Base-by-base conservation (phyloP, 37 sponge, comb jelly and placozoan genomes). In the Oopsacas minuta region DNA sequence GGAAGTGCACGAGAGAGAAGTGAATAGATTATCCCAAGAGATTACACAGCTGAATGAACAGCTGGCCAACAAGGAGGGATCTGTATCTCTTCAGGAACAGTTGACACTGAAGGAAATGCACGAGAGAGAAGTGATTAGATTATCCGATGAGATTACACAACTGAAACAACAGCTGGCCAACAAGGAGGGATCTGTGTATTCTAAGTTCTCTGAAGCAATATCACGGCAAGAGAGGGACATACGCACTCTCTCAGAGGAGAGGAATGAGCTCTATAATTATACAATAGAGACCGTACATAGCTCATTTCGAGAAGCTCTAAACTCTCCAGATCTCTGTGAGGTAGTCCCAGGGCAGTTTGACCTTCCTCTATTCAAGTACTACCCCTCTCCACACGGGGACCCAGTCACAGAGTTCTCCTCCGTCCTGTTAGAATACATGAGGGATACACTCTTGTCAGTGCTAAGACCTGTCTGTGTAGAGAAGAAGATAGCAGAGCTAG, bases 101-200 rank as follows among this genome's bases (percentile, higher is more conserved):
- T 34, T 10, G 75, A 10, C 30, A 34, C 75, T 61, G 75, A 61
- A 12, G 22, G 75, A 61, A 3, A 10, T 61, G 75, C 75, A 61
- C 75, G 75, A 61, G 75, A 10, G 75, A 10, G 75, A 61, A n/a
- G 30, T 25, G 17, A n/a, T 32, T 5, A 10, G 75, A n/a, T 34
- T 61, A 3, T 61, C 28, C 22, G 75, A n/a, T 25, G 75, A 61
- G 75, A n/a, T 61, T 7, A n/a, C 20, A 7, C 3, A n/a, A 25
- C 30, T 61, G 75, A 61, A 61, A n/a, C 75, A n/a, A n/a, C 28
- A n/a, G 28, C 75, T 61, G 75, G 75, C 75, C 1, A n/a, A 61
- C 28, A 61, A n/a, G 28, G 75, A n/a, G 75, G 75, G 30, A 34
- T 32, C 28, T 10, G 75, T 61, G 75, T 25, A 61, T 7, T 32